Base-by-base conservation (phyloP, 2,888 invertebrate genomes). In the Hesperia comma region DNA sequence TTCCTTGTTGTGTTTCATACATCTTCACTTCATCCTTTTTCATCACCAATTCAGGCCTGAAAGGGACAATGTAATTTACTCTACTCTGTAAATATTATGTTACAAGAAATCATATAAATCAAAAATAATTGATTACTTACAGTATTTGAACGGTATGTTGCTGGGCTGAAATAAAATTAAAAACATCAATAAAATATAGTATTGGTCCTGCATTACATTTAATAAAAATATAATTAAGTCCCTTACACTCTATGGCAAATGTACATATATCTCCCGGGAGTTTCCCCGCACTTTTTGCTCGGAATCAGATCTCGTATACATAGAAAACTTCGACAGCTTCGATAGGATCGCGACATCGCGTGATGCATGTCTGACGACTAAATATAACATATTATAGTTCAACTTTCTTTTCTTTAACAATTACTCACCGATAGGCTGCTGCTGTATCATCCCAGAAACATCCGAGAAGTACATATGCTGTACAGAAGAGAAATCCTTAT, bases 11-110 rank as follows among this genome's bases (percentile, higher is more conserved):
- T 0, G 84, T 70, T 69, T 89, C 90, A 70, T 90, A 91, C 17
- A 90, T 77, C 76, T 90, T 89, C 53, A 84, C 88, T 41, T 91
- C 90, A 68, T 90, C 89, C 72, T 92, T 91, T 76, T 90, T 91
- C 79, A 90, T 69, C 7, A 79, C 75, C 69, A 92, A 74, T 69
- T 91, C 90, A 1, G 91, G 88, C 74, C 92, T 92, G 74, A 55
- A 84, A 87, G 72, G 19, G 74, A 70, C 71, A 46, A 37, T 37
- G 10, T 37, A 0, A 37, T 37, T 26, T 33, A 55, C 17, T 15
- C 5, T 4, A 15, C 14, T 49, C 6, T 55, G 32, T 7, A 19
- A 68, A 17, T 37, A 10, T 0, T 37, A 10, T 37, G 7, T 37
- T 8, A 12, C 8, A 37, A 37, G 3, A 8, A 37, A 37, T 33